These are phyloP conservation scores for Ommatoiulus sabulosus DNA, from an alignment of 2,888 invertebrate species.

Conservation along the genomic window DNA sequence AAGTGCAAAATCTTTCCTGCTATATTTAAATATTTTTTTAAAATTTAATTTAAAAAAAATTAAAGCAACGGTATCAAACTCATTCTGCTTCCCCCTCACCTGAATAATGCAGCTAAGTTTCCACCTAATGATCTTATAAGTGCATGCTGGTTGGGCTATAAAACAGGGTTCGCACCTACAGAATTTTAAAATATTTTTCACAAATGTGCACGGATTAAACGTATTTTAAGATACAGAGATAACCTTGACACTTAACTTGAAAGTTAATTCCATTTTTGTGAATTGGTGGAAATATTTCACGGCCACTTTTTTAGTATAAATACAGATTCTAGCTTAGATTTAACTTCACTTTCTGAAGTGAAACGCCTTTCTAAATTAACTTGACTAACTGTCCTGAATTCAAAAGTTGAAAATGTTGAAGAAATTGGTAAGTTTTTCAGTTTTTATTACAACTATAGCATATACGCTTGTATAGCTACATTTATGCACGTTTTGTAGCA, in stretches of 20 bases:
- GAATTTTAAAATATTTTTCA: constrained; percentile 22
- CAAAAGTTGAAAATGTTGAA: constrained; percentile 9
- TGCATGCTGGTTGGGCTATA: neutral
- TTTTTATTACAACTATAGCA: neutral
- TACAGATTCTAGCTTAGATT: neutral
- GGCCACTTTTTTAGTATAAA: neutral
- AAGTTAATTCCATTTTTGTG: constrained; percentile 46
- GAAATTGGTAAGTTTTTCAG: neutral
- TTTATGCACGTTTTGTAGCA: too few relatives aligned
- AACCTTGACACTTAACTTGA: constrained; percentile 49
- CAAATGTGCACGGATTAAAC: neutral
- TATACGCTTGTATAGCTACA: neutral
- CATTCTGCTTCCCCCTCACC: neutral
- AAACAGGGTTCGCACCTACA: constrained; percentile 4
- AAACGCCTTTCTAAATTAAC: neutral
- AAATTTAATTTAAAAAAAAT: constrained; percentile 3
- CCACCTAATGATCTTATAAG: constrained; percentile 16
- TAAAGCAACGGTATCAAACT: neutral
- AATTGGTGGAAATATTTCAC: constrained; percentile 18
- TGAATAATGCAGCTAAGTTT: neutral
- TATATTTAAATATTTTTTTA: neutral
- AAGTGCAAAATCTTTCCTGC: neutral
- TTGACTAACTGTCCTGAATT: neutral
- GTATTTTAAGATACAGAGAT: constrained; percentile 28
- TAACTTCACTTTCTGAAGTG: constrained; percentile 20